Evolutionary conservation across 2,113 vertebrate genomes (phyloP), one percentile per base, ranked within the genome.

Genomic region (Phalacrocorax aristotelis): DNA sequence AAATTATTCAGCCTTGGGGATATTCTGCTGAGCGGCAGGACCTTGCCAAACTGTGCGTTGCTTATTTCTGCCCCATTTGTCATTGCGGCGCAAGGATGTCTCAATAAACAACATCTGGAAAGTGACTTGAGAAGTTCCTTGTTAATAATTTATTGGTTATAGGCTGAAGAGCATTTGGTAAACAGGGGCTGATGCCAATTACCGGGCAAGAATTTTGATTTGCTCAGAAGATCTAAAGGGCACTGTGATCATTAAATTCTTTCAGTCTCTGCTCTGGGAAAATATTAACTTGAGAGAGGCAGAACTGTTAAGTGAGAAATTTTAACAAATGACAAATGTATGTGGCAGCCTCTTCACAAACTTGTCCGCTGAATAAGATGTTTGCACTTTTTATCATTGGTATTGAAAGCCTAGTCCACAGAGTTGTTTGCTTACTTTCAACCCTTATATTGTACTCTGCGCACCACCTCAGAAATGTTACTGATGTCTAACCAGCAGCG

Each of bases 41-140:
- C 82, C 87, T 90, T 85, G 66, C 92, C 92, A 95, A 96, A 88
- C 87, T 69, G 44, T 42, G 54, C 36, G 20, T 49, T 78, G 97
- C 96, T 92, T 93, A 94, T 98, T 98, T 98, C 97, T 97, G 96
- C 97, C 95, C 83, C 97, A 95, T 98, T 98, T 97, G 96, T 98
- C 98, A 93, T 91, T 95, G 96, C 97, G 87, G 90, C 60, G 77
- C 97, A 97, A 98, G 95, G 97, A 92, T 92, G 93, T 97, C 95
- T 97, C 97, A 96, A 97, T 97, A 98, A 98, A 95, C 89, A 97
- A 89, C 95, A 98, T 97, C 96, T 97, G 95, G 95, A 96, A 97
- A 97, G 72, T 86, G 88, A 90, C 80, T 97, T 57, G 76, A 96
- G 95, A 86, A 95, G 89, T 83, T 96, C 86, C 95, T 97, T 96